Conservation (phyloP, 2,888 invertebrate genomes). For the Siphlonurus alternatus region DNA sequence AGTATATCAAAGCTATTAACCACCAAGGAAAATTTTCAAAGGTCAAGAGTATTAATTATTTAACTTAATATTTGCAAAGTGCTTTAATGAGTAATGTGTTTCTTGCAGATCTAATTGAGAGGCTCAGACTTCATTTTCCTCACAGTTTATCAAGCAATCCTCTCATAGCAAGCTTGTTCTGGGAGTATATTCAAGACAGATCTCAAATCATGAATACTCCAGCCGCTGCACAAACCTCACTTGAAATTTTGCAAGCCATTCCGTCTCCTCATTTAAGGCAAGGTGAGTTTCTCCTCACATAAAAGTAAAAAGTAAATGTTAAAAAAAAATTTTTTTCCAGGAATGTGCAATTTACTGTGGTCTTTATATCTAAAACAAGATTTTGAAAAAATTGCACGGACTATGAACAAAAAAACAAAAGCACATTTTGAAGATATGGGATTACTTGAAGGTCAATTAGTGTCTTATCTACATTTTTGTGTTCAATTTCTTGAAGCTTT, state of each 20-base stretch:
- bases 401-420: slow-evolving; percentile 42
- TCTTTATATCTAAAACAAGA: slow-evolving; percentile 69
- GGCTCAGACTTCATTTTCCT: slow-evolving; percentile 47
- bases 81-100: no score
- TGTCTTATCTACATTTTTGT: slow-evolving; percentile 26
- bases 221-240: slow-evolving; percentile 49
- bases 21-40: no score
- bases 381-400: slow-evolving; percentile 54
- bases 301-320: not conserved
- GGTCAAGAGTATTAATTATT: not conserved
- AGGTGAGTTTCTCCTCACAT: slow-evolving; percentile 28
- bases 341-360: slow-evolving; percentile 76
- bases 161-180: slow-evolving; percentile 69
- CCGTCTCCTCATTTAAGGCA: slow-evolving; percentile 44
- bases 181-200: slow-evolving; percentile 55
- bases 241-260: slow-evolving; percentile 49
- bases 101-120: not conserved
- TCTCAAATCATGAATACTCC: slow-evolving; percentile 22
- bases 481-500: slow-evolving; percentile 37
- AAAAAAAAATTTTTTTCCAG: slow-evolving; percentile 23
- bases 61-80: slow-evolving; percentile 6
- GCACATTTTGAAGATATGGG: slow-evolving; percentile 43
- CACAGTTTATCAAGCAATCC: slow-evolving; percentile 65
- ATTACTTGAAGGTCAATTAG: slow-evolving; percentile 40
- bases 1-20: no score